Evolutionary conservation across 1,140 invertebrate species (phyloP).

Genomic region (Sinonovacula constricta): DNA sequence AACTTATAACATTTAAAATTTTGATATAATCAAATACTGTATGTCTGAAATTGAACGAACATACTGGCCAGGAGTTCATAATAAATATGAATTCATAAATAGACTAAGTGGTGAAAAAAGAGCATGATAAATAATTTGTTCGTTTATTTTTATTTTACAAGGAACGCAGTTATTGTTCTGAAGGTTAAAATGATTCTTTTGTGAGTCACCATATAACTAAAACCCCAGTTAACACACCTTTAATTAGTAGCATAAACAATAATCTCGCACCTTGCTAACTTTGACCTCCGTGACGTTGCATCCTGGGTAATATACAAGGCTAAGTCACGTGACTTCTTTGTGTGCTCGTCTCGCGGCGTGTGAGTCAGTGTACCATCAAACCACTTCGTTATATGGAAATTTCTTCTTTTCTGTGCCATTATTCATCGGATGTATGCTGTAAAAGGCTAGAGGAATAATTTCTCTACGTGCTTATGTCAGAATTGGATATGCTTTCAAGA

Average conservation of each 20-base stretch:
- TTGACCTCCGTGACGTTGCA: constrained; percentile 60
- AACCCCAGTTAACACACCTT: constrained; percentile 37
- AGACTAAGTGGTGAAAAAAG: no score
- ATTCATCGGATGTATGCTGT: constrained; percentile 22
- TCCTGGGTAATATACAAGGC: constrained; percentile 71
- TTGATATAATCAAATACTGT: no score
- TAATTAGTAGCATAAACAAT: constrained; percentile 50
- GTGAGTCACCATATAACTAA: no score
- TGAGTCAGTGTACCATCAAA: constrained; percentile 72
- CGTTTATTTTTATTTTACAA: no score
- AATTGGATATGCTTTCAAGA: constrained; percentile 58
- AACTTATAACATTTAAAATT: no score
- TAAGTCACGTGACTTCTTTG: constrained; percentile 78
- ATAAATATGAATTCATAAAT: no score
- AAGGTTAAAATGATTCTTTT: no score
- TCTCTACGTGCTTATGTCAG: constrained; percentile 55
- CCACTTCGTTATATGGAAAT: constrained; percentile 19
- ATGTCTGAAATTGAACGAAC: no score
- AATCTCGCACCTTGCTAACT: constrained; percentile 55
- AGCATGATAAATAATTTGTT: no score
- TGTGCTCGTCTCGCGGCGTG: constrained; percentile 76
- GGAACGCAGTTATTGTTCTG: no score
- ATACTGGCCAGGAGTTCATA: no score
- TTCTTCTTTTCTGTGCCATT: constrained; percentile 45
- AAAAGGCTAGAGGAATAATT: constrained; percentile 53